Percentiles rank a stretch among this genome's conserved stretches.
Evolutionary conservation across 2,797 vertebrate species (phyloP).

Genomic region (Platalea minor): DNA sequence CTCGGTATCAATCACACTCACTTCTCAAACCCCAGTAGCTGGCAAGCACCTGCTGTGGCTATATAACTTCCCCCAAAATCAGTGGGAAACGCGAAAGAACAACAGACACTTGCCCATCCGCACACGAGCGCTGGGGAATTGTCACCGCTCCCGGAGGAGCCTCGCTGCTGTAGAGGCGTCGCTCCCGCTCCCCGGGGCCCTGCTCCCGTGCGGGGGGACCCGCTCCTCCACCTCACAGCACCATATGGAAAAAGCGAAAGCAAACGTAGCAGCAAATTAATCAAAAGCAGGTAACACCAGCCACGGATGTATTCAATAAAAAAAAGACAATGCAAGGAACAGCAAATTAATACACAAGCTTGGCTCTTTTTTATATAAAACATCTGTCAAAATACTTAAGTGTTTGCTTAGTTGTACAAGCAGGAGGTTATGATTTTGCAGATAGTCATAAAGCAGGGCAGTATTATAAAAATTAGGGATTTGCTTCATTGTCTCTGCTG

Average conservation of each 20-base stretch:
- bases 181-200: neutral
- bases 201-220: neutral
- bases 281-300: constrained; percentile 28
- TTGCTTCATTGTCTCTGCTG: constrained; percentile 54
- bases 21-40: neutral
- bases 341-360: constrained; percentile 53
- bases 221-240: neutral
- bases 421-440: constrained; percentile 52
- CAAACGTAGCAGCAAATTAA: neutral
- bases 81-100: neutral
- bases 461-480: constrained; percentile 45
- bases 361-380: constrained; percentile 55
- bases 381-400: constrained; percentile 68
- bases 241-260: neutral
- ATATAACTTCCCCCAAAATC: neutral
- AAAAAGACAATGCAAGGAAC: constrained; percentile 17
- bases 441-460: constrained; percentile 51
- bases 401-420: constrained; percentile 59
- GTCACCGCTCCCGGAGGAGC: neutral
- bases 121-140: neutral
- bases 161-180: neutral
- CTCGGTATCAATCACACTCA: neutral
- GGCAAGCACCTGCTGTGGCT: neutral
- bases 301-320: neutral
- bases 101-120: neutral